Evolutionary conservation across 1,140 invertebrate genomes (phyloP), one percentile per base, ranked within the genome.

Genomic region (Achroia grisella): DNA sequence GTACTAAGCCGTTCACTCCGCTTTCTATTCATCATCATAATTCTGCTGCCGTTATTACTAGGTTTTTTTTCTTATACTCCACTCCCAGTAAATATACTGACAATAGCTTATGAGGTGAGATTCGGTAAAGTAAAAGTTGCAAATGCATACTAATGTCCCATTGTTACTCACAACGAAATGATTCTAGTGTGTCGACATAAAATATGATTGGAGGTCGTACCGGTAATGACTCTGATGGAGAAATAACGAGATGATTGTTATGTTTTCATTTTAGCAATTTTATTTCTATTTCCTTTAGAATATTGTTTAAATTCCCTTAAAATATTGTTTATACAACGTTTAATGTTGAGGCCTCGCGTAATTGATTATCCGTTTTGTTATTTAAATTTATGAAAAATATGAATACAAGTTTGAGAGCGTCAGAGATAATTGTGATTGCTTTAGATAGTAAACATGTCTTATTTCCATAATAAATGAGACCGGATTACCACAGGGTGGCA

Each of bases 1-100:
- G 40, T 40, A 46, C 44, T 39, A 59, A 62, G 57, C 64, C 53
- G 39, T 47, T 64, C 52, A 48, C 51, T 54, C 44, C 43, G 52
- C 72, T 76, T 73, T 76, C 70, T 71, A 67, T 56, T 61, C 57
- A 56, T 59, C 35, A 48, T 54, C 52, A 62, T 63, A 57, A 55
- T 48, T 54, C 48, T 57, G 45, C 43, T 46, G 43, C 35, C 44
- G 48, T 58, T 48, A 57, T 62, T 56, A 52, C 37, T 31, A 10
- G 33, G 37, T 44, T 53, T 11, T 53, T 47, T 29, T 42, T 34
- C 32, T 46, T 55, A 33, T 35, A 33, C 23, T 37, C 12, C 17
- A 15, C 34, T 36, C 35, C 17, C 17, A 23, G 17, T 23, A 1
- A 45, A 49, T 45, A 4, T 17, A 35, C 31, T 39, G 12, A 56